Percentiles rank a stretch among this genome's conserved stretches.
phyloP scores from a whole-genome alignment of 2,113 vertebrate genomes.

The Macquaria australasica region DNA sequence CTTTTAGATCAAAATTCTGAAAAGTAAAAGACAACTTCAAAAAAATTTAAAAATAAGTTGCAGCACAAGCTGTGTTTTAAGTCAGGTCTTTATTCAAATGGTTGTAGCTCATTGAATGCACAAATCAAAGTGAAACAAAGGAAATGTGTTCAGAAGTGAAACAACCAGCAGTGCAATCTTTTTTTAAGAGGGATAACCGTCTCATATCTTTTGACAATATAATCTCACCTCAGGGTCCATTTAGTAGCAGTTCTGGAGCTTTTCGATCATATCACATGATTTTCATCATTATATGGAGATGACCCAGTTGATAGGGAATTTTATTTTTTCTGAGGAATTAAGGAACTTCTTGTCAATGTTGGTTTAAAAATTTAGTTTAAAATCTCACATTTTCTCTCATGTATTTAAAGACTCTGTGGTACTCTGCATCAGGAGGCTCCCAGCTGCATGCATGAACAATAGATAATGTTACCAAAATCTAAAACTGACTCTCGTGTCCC shows the following conservation, averaged over 20 bases:
- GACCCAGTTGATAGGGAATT: too few species aligned
- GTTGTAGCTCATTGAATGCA: not conserved
- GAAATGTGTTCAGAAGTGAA: not conserved
- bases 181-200: not conserved
- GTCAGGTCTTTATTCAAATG: not conserved
- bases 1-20: not conserved
- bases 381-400: not conserved
- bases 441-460: not conserved
- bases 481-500: not conserved
- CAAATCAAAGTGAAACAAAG: not conserved
- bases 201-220: not conserved
- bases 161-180: not conserved
- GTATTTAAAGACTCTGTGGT: not conserved
- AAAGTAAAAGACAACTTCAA: not conserved
- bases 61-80: not conserved
- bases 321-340: not conserved
- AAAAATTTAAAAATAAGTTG: too few species aligned
- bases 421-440: not conserved
- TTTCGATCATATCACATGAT: too few species aligned
- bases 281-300: not conserved
- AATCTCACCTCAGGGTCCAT: not conserved
- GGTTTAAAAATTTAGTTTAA: not conserved
- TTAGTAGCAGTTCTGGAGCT: not conserved
- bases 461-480: not conserved
- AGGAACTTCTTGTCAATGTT: not conserved